phyloP scores from a whole-genome alignment of 2,113 vertebrate species.

The Nematolebias whitei region DNA sequence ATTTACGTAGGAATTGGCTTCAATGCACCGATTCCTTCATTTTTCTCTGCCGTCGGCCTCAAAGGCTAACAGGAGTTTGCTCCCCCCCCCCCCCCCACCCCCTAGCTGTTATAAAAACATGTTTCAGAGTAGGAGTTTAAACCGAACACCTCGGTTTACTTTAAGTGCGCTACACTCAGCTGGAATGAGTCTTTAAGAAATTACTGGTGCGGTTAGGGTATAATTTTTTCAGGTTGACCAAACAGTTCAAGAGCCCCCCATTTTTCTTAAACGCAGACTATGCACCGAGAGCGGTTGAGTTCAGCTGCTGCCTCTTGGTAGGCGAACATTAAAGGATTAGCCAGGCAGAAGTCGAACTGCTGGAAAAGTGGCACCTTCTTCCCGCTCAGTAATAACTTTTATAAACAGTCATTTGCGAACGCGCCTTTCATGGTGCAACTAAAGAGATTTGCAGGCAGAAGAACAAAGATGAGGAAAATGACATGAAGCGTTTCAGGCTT shows the following conservation, averaged over 20 bases:
- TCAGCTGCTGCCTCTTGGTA: conserved; percentile 25
- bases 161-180: neutral
- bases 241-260: conserved; percentile 15
- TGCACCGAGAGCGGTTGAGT: conserved; percentile 22
- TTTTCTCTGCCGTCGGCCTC: conserved; percentile 8
- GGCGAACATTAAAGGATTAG: conserved; percentile 51
- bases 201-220: conserved; percentile 19
- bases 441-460: conserved; percentile 12
- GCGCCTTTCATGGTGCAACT: neutral
- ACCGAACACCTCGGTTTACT: conserved; percentile 1
- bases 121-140: conserved; percentile 10
- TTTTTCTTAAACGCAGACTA: conserved; percentile 27
- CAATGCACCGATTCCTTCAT: conserved; percentile 1
- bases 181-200: conserved; percentile 7
- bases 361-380: conserved; percentile 27
- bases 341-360: conserved; percentile 14
- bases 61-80: conserved; percentile 6
- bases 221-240: conserved; percentile 10
- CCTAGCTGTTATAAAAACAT: conserved; percentile 2
- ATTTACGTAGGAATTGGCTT: conserved; percentile 15
- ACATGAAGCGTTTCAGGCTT: neutral
- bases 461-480: conserved; percentile 3
- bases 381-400: conserved; percentile 12
- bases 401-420: conserved; percentile 12
- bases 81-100: neutral